Conservation (phyloP, 1,140 invertebrate genomes). For the Bombus ignitus region DNA sequence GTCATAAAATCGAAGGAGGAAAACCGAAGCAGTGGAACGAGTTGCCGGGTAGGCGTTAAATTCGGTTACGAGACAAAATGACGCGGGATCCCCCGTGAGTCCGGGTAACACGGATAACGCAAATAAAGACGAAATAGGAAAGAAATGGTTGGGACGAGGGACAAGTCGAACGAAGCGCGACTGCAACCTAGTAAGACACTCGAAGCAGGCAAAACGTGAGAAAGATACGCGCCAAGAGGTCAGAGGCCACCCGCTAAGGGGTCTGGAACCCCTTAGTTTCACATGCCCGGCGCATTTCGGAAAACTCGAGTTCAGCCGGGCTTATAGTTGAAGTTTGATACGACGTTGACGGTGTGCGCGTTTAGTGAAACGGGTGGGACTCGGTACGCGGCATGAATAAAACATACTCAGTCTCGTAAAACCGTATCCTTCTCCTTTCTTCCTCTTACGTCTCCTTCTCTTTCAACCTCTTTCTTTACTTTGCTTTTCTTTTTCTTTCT, state of each 20-base stretch:
- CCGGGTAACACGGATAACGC: neutral
- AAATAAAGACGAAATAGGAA: slow-evolving; percentile 16
- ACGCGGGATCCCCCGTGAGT: neutral
- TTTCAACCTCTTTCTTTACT: neutral
- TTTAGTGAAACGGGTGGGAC: slow-evolving; percentile 69
- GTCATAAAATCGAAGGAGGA: neutral
- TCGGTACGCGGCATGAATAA: slow-evolving; percentile 66
- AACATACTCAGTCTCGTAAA: slow-evolving; percentile 67
- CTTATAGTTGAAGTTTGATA: slow-evolving; percentile 72
- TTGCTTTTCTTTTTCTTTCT: neutral
- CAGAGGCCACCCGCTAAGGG: slow-evolving; percentile 37
- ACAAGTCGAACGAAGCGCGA: neutral
- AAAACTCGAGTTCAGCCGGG: slow-evolving; percentile 67
- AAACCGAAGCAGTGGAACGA: too few species aligned
- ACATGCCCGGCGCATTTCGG: slow-evolving; percentile 68
- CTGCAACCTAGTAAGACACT: slow-evolving; percentile 38
- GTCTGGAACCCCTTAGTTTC: slow-evolving; percentile 62
- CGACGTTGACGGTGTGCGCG: slow-evolving; percentile 69
- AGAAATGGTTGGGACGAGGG: neutral
- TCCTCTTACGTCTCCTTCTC: neutral
- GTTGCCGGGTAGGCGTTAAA: neutral
- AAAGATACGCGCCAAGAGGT: slow-evolving; percentile 65
- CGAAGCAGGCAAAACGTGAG: slow-evolving; percentile 57
- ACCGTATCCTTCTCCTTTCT: slow-evolving; percentile 30
- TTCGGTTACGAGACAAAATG: neutral